These are phyloP conservation scores for Acanthosepion esculentum DNA, from an alignment of 2,888 invertebrate genomes.

Conservation along the genomic window DNA sequence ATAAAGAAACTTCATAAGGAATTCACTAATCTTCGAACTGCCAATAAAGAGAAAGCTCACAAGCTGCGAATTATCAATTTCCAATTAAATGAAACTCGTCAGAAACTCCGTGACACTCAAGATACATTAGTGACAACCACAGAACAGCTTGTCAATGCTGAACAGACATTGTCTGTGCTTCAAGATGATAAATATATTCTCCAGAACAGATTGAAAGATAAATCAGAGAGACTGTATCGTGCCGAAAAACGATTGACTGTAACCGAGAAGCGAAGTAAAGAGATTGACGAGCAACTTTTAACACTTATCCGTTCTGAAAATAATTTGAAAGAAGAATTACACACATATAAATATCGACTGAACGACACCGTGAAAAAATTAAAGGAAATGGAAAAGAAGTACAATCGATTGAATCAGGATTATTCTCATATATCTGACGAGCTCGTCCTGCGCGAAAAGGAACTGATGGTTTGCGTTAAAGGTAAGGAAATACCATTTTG, in stretches of 20 bases:
- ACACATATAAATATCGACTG: slow-evolving; percentile 57
- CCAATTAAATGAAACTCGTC: slow-evolving; percentile 62
- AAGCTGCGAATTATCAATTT: slow-evolving; percentile 59
- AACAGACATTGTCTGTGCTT: slow-evolving; percentile 60
- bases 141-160: slow-evolving; percentile 59
- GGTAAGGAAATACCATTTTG: slow-evolving; percentile 56
- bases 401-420: slow-evolving; percentile 55
- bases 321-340: slow-evolving; percentile 62
- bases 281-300: slow-evolving; percentile 58
- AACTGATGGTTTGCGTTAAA: slow-evolving; percentile 65
- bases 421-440: slow-evolving; percentile 55
- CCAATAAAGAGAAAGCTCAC: slow-evolving; percentile 57
- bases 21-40: slow-evolving; percentile 53
- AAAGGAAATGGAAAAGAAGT: slow-evolving; percentile 55
- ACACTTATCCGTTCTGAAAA: slow-evolving; percentile 63
- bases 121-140: slow-evolving; percentile 58
- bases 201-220: slow-evolving; percentile 66
- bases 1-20: slow-evolving; percentile 34
- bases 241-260: slow-evolving; percentile 51
- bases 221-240: slow-evolving; percentile 57
- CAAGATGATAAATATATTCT: slow-evolving; percentile 63
- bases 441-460: slow-evolving; percentile 60
- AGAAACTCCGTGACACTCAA: slow-evolving; percentile 59
- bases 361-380: slow-evolving; percentile 56
- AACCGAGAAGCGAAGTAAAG: slow-evolving; percentile 55